Conservation (phyloP, 2,113 vertebrate species). For the Scomber japonicus region DNA sequence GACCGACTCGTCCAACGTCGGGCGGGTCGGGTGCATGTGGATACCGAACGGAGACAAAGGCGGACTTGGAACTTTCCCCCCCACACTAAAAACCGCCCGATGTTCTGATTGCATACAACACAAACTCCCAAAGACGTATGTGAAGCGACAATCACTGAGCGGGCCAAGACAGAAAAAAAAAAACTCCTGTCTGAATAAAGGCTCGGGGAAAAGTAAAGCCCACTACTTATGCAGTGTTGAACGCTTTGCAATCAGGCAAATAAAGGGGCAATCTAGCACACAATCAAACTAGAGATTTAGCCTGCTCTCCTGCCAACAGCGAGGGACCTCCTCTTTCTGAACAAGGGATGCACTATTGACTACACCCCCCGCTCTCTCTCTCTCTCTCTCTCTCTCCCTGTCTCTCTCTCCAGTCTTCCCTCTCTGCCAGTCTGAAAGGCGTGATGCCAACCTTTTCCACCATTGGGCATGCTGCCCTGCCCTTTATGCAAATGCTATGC, state of each 20-base stretch:
- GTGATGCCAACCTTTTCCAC: slow-evolving; percentile 87
- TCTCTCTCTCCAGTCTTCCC: slow-evolving; percentile 80
- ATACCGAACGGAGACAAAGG: neutral
- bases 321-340: slow-evolving; percentile 85
- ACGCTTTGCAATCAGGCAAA: slow-evolving; percentile 86
- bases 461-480: slow-evolving; percentile 87
- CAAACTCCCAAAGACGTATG: slow-evolving; percentile 58
- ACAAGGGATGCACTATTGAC: slow-evolving; percentile 89
- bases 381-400: slow-evolving; percentile 71
- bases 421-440: slow-evolving; percentile 87
- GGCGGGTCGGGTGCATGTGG: neutral
- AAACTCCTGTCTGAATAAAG: slow-evolving; percentile 63
- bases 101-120: slow-evolving; percentile 55
- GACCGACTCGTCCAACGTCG: too few species aligned
- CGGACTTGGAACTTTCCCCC: neutral
- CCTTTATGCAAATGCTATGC: slow-evolving; percentile 88
- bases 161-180: slow-evolving; percentile 56
- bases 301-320: slow-evolving; percentile 84
- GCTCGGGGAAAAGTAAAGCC: slow-evolving; percentile 76
- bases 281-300: slow-evolving; percentile 86
- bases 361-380: slow-evolving; percentile 65
- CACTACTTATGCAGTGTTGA: slow-evolving; percentile 81
- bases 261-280: slow-evolving; percentile 87
- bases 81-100: slow-evolving; percentile 9
- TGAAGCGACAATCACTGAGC: slow-evolving; percentile 55